Evolutionary conservation across 2,888 invertebrate genomes (phyloP).

Genomic region (Drosophila helvetica): DNA sequence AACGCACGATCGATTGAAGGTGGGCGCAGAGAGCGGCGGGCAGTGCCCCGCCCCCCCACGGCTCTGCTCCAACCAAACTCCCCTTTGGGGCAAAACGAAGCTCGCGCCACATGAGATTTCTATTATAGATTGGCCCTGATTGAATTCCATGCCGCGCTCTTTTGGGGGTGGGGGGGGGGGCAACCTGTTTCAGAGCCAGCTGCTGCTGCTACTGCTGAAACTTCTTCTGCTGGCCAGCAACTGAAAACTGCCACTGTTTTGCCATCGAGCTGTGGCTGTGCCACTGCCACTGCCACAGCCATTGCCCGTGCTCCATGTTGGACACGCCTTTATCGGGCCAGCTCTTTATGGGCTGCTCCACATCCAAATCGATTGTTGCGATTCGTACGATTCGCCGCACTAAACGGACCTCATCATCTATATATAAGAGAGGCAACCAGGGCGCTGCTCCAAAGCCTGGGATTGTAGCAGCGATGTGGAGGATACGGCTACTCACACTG

Average conservation of each 20-base stretch:
- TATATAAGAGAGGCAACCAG: conserved; percentile 66
- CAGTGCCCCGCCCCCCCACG: conserved; percentile 44
- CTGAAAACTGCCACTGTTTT: conserved; percentile 41
- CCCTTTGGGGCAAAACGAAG: conserved; percentile 46
- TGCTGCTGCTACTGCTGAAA: conserved; percentile 12
- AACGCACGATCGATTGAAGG: conserved; percentile 78
- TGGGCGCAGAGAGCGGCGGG: conserved; percentile 59
- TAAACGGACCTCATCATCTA: conserved; percentile 58
- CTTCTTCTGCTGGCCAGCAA: conserved; percentile 23
- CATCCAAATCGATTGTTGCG: conserved; percentile 57
- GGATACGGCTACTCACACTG: conserved; percentile 53
- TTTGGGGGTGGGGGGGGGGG: conserved; percentile 5
- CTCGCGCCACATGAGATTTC: conserved; percentile 78
- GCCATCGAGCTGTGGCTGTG: conserved; percentile 1
- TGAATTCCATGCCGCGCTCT: conserved; percentile 74
- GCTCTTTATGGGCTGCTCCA: conserved; percentile 22
- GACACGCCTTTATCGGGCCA: conserved; percentile 51
- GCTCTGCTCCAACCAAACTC: conserved; percentile 27
- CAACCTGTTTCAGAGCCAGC: conserved; percentile 54
- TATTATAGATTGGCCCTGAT: conserved; percentile 80
- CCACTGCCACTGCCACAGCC: conserved; percentile 4
- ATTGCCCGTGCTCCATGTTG: conserved; percentile 19
- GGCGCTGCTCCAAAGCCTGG: conserved; percentile 54
- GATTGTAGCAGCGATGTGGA: conserved; percentile 42
- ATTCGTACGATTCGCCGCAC: conserved; percentile 49